phyloP scores from a whole-genome alignment of 2,888 invertebrate species.

The Dinocampus coccinellae region DNA sequence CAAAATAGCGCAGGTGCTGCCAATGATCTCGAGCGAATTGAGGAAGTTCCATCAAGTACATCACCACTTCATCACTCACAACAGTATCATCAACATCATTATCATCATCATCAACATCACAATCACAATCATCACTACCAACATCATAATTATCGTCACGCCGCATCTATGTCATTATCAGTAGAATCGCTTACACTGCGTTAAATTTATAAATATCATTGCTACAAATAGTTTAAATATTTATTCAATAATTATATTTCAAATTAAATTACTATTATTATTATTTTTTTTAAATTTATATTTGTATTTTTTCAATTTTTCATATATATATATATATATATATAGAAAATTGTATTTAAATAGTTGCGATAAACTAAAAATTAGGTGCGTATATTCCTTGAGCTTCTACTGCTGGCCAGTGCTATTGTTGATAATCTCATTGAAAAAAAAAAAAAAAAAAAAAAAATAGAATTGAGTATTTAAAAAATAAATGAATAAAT shows the following conservation, averaged over 20 bases:
- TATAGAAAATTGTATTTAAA: not conserved
- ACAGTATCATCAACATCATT: slow-evolving; percentile 56
- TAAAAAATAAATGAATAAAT: not conserved
- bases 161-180: slow-evolving; percentile 66
- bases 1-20: slow-evolving; percentile 80
- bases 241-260: slow-evolving; percentile 28
- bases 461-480: slow-evolving; percentile 3
- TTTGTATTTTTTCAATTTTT: slow-evolving; percentile 2
- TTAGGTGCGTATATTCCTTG: not conserved
- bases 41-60: slow-evolving; percentile 73
- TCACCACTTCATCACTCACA: slow-evolving; percentile 54
- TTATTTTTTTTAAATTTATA: no score
- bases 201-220: slow-evolving; percentile 37
- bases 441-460: not conserved
- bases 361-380: not conserved
- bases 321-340: no score
- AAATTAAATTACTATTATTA: no score
- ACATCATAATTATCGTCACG: slow-evolving; percentile 62
- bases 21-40: slow-evolving; percentile 78
- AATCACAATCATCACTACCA: no score
- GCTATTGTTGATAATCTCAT: slow-evolving; percentile 9
- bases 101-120: slow-evolving; percentile 44
- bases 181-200: slow-evolving; percentile 66
- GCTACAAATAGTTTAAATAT: slow-evolving; percentile 8
- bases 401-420: slow-evolving; percentile 45